Percentiles rank a stretch among this genome's conserved stretches.
Evolutionary conservation across 2,113 vertebrate genomes (phyloP).

Genomic region (Cyphomyrus discorhynchus): DNA sequence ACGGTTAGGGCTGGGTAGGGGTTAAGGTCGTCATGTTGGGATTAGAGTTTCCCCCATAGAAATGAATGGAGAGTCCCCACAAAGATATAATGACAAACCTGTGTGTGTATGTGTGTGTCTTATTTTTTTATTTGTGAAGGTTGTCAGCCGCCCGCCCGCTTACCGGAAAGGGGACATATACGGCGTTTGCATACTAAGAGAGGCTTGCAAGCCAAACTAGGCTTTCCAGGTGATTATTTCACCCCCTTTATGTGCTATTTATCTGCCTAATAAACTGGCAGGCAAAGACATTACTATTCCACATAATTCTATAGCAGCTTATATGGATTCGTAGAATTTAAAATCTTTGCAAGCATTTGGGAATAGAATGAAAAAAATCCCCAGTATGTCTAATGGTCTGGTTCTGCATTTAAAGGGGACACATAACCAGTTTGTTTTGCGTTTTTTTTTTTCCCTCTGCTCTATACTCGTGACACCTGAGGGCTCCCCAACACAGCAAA

Average conservation of each 20-base stretch:
- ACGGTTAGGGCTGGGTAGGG: too few relatives aligned
- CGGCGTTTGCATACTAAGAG: background rate
- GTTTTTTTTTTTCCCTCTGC: background rate
- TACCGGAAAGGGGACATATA: background rate
- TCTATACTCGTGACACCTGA: background rate
- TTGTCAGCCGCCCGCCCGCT: background rate
- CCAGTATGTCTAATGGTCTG: background rate
- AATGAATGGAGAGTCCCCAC: too few relatives aligned
- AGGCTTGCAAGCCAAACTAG: background rate
- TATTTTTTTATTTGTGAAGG: background rate
- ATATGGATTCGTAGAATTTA: background rate
- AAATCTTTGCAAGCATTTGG: background rate
- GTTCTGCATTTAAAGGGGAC: background rate
- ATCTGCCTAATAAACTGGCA: background rate
- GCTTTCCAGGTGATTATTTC: background rate
- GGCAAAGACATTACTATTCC: background rate
- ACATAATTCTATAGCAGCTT: background rate
- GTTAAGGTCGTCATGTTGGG: too few relatives aligned
- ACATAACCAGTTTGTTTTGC: background rate
- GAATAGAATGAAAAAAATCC: background rate
- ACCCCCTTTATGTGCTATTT: background rate
- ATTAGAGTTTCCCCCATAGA: too few relatives aligned
- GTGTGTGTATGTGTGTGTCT: too few relatives aligned
- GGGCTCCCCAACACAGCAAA: background rate
- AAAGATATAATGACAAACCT: too few relatives aligned